phyloP scores from a whole-genome alignment of 2,113 vertebrate species.

The Chitala chitala region DNA sequence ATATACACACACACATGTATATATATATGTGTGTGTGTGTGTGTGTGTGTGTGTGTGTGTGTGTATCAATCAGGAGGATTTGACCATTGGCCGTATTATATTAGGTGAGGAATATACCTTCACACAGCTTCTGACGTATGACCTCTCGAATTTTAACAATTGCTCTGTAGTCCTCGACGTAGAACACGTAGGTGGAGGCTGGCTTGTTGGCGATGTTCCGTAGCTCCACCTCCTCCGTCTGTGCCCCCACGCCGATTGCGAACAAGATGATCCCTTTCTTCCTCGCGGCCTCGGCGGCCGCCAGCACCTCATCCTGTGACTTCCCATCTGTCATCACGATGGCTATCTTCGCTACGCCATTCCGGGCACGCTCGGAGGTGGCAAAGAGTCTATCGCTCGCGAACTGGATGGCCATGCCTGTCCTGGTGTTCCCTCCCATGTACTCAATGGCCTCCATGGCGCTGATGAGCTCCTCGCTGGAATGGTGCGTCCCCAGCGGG shows the following conservation, averaged over 20 bases:
- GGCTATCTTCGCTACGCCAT: slow-evolving; percentile 81
- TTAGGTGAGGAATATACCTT: too few species aligned
- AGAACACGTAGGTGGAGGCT: slow-evolving; percentile 85
- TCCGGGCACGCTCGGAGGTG: slow-evolving; percentile 76
- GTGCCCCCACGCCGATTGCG: slow-evolving; percentile 88
- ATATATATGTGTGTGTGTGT: too few species aligned
- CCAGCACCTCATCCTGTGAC: slow-evolving; percentile 89
- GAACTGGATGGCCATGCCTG: slow-evolving; percentile 89
- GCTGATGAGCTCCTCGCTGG: slow-evolving; percentile 67
- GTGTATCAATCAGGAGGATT: too few species aligned
- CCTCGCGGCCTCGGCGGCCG: slow-evolving; percentile 81
- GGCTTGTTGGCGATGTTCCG: slow-evolving; percentile 91
- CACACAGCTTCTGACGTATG: slow-evolving; percentile 95
- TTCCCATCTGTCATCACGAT: slow-evolving; percentile 93
- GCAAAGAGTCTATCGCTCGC: slow-evolving; percentile 84
- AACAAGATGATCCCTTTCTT: slow-evolving; percentile 87
- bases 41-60: too few species aligned
- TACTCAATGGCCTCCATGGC: slow-evolving; percentile 84
- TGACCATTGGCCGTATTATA: too few species aligned
- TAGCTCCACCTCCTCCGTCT: slow-evolving; percentile 81
- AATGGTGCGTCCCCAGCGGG: slow-evolving; percentile 74
- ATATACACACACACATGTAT: too few species aligned
- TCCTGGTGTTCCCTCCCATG: slow-evolving; percentile 89
- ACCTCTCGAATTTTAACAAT: slow-evolving; percentile 92
- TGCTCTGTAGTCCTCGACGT: slow-evolving; percentile 90